These are phyloP conservation scores for Cavia porcellus DNA, from an alignment of 2,113 vertebrate genomes.

Conservation along the genomic window DNA sequence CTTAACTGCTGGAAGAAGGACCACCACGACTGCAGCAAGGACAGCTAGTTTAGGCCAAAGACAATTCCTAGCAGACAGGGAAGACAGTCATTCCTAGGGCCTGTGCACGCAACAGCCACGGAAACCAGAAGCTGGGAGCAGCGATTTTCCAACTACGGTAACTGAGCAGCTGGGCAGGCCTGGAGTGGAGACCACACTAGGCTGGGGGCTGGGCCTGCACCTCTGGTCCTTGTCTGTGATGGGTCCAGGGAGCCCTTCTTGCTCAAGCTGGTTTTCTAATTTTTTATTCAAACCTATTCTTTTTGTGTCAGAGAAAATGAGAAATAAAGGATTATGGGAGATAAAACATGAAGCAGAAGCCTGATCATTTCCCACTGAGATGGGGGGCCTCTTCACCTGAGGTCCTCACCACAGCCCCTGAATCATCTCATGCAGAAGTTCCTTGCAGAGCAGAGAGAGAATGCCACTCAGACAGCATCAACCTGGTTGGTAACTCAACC, in stretches of 20 bases:
- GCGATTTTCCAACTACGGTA: rapidly evolving
- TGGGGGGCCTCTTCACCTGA: rapidly evolving
- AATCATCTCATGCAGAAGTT: rapidly evolving
- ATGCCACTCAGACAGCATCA: neutral
- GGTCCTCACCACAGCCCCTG: neutral
- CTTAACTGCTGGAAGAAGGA: neutral
- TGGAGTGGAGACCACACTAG: neutral
- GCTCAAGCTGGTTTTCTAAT: slow-evolving; percentile 4
- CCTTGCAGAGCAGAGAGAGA: neutral
- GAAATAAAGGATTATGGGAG: neutral
- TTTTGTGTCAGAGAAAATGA: slow-evolving; percentile 10
- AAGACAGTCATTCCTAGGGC: neutral
- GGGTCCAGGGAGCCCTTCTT: neutral
- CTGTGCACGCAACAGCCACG: rapidly evolving
- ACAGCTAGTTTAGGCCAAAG: neutral
- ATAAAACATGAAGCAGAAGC: neutral
- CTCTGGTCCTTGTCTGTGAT: neutral
- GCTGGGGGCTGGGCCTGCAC: neutral
- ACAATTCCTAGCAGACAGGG: neutral
- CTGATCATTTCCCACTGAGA: neutral
- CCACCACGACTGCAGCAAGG: neutral
- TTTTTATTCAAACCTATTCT: neutral
- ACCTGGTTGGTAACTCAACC: neutral
- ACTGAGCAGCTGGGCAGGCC: rapidly evolving
- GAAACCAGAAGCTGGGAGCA: neutral